Conservation (phyloP, 2,888 invertebrate species). For the Monopis laevigella region DNA sequence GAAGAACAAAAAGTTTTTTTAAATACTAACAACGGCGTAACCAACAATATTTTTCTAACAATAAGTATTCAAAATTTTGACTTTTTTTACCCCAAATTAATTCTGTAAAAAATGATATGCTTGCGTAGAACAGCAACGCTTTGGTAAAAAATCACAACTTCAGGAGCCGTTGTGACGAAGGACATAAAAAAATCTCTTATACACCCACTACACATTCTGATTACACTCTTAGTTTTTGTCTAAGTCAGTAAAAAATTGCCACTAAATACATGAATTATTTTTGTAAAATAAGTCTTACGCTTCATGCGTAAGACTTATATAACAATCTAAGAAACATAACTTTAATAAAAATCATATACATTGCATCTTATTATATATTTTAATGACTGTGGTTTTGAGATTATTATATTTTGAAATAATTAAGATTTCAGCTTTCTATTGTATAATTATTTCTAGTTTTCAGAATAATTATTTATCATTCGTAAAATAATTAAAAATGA, state of each 20-base stretch:
- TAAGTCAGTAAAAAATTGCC: not conserved
- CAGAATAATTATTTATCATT: too few relatives aligned
- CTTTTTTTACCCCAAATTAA: slow-evolving; percentile 63
- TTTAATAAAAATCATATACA: not conserved
- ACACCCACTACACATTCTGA: slow-evolving; percentile 60
- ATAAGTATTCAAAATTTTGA: slow-evolving; percentile 56
- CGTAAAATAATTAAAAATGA: too few relatives aligned
- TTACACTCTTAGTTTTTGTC: too few relatives aligned
- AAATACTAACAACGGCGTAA: too few relatives aligned
- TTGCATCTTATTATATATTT: not conserved
- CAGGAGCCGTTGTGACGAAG: slow-evolving; percentile 36
- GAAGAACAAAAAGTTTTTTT: too few relatives aligned
- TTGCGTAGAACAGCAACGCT: slow-evolving; percentile 61
- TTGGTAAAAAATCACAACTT: slow-evolving; percentile 51
- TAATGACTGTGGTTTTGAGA: not conserved
- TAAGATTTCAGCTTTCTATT: too few relatives aligned
- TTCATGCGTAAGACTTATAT: too few relatives aligned
- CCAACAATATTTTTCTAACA: slow-evolving; percentile 57
- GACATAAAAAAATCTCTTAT: slow-evolving; percentile 29
- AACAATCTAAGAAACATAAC: too few relatives aligned
- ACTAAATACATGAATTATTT: not conserved
- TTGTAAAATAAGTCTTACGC: not conserved
- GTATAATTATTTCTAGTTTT: too few relatives aligned
- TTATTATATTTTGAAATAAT: slow-evolving; percentile 2
- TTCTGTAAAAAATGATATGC: slow-evolving; percentile 60